phyloP scores from a whole-genome alignment of 1,140 invertebrate species.

The Caerostris darwini region DNA sequence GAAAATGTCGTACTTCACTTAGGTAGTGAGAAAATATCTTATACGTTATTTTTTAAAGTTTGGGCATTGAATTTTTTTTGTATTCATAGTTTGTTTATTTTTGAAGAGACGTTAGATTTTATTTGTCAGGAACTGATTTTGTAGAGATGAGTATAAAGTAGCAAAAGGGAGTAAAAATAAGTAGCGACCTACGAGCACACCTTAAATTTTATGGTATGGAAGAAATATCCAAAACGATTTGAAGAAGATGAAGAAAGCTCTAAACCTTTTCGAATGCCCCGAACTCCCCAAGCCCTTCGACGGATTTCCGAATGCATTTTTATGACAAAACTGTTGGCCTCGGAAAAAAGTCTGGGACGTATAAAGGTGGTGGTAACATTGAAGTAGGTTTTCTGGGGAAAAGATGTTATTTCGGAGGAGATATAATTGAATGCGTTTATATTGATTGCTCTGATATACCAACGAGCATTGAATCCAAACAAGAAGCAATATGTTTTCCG shows the following conservation, averaged over 20 bases:
- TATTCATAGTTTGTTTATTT: not conserved
- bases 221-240: constrained; percentile 37
- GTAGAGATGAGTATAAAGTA: constrained; percentile 5
- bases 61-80: too few species aligned
- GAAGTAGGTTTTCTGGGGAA: not conserved
- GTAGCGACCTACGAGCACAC: not conserved
- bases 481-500: not conserved
- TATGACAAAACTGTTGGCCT: constrained; percentile 17
- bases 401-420: not conserved
- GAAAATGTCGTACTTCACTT: too few species aligned
- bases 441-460: not conserved
- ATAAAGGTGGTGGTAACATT: not conserved
- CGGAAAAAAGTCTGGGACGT: not conserved
- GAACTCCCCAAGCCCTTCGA: not conserved
- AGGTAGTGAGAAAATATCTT: too few species aligned
- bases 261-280: constrained; percentile 12
- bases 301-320: not conserved
- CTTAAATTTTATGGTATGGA: constrained; percentile 13
- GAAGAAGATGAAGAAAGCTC: constrained; percentile 21
- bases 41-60: too few species aligned
- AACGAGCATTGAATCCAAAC: not conserved
- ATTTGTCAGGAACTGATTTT: not conserved
- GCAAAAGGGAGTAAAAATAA: constrained; percentile 16
- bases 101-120: not conserved
- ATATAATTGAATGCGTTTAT: constrained; percentile 6